phyloP scores from a whole-genome alignment of 1,140 invertebrate genomes.

The Odontomachus brunneus region DNA sequence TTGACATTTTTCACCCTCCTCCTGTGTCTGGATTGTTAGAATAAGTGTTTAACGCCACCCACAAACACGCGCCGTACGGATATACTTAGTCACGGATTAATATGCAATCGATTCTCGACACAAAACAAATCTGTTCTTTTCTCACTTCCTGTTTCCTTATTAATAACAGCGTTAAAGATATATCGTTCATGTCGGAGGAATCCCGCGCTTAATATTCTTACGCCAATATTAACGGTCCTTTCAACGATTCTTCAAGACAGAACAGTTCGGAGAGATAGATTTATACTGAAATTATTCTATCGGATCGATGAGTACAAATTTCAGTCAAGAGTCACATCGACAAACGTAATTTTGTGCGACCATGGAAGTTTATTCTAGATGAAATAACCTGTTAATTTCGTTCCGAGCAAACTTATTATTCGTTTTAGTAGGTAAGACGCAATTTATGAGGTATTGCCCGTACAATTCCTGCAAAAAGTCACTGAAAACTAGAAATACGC shows the following conservation, averaged over 20 bases:
- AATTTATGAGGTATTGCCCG: no score
- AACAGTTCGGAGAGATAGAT: neutral
- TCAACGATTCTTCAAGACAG: neutral
- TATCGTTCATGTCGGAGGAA: neutral
- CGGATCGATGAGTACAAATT: no score
- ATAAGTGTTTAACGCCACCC: slow-evolving; percentile 24
- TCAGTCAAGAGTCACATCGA: no score
- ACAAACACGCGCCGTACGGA: neutral
- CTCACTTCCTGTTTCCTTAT: slow-evolving; percentile 12
- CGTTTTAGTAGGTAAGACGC: no score
- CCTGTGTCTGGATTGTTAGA: slow-evolving; percentile 25
- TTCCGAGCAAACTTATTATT: no score
- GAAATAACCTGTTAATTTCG: no score
- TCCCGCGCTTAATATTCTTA: neutral
- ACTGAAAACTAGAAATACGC: no score
- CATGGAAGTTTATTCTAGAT: no score
- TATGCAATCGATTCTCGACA: slow-evolving; percentile 1
- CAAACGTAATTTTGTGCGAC: neutral
- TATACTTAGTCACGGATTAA: neutral
- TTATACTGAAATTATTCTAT: no score
- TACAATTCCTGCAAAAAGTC: no score
- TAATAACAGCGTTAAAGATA: slow-evolving; percentile 17
- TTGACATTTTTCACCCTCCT: slow-evolving; percentile 45
- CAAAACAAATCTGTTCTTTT: neutral
- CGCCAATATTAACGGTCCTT: neutral